These are phyloP conservation scores for Apaloderma vittatum DNA, from an alignment of 2,113 vertebrate species.

Conservation along the genomic window DNA sequence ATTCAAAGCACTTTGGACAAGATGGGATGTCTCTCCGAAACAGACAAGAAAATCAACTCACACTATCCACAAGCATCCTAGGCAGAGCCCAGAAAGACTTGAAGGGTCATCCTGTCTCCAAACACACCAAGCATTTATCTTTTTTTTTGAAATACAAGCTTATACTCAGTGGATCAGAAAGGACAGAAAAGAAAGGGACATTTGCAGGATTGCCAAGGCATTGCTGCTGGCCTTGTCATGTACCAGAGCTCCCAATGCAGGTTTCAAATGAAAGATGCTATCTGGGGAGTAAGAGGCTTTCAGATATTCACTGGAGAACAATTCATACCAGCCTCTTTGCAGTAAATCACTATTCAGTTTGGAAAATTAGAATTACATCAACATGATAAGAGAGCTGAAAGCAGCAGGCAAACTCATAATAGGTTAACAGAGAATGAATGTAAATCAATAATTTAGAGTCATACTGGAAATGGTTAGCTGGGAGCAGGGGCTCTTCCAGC, in stretches of 20 bases:
- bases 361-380: background rate
- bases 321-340: background rate
- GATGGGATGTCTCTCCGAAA: background rate
- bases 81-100: background rate
- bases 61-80: rapidly evolving
- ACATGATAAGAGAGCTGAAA: background rate
- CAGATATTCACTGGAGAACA: background rate
- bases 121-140: rapidly evolving
- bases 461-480: background rate
- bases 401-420: constrained; percentile 1
- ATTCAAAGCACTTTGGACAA: background rate
- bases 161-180: background rate
- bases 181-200: background rate
- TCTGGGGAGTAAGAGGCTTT: background rate
- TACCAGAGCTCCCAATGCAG: background rate
- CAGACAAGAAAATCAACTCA: background rate
- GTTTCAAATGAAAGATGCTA: background rate
- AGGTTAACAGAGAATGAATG: constrained; percentile 13
- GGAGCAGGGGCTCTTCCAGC: background rate
- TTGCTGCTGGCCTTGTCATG: background rate
- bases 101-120: background rate
- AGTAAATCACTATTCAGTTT: background rate
- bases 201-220: background rate
- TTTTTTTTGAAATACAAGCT: background rate
- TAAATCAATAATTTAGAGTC: constrained; percentile 42